A percentile compares a stretch with the other conserved stretches of the same genome.
Evolutionary conservation across 2,888 invertebrate genomes (phyloP).

Genomic region (Lapara coniferarum): DNA sequence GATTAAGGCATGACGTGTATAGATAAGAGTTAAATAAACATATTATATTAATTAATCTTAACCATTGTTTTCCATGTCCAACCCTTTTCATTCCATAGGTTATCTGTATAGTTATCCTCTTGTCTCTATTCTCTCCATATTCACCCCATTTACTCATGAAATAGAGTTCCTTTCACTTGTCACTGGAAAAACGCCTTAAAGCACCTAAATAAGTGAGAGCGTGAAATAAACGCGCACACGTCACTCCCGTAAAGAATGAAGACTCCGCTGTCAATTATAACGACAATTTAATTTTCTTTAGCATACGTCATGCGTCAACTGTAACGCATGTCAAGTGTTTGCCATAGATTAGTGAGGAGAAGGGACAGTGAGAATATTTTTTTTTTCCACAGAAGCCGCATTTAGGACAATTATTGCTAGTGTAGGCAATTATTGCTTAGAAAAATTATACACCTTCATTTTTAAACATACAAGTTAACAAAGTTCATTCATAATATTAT

Average conservation of each 20-base stretch:
- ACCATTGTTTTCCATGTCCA: too few relatives aligned
- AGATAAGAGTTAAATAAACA: too few relatives aligned
- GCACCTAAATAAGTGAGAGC: slow-evolving; percentile 29
- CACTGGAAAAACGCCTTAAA: slow-evolving; percentile 28
- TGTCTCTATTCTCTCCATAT: neutral
- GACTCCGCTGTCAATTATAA: slow-evolving; percentile 61
- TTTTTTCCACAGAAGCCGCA: slow-evolving; percentile 24
- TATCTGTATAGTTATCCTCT: too few relatives aligned
- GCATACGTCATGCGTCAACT: slow-evolving; percentile 42
- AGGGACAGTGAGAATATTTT: slow-evolving; percentile 18
- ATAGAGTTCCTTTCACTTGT: too few relatives aligned
- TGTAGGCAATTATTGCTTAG: too few relatives aligned
- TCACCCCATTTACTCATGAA: neutral
- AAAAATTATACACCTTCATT: too few relatives aligned
- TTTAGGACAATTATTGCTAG: too few relatives aligned
- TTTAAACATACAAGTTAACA: too few relatives aligned
- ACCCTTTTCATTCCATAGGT: too few relatives aligned
- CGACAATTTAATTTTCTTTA: slow-evolving; percentile 65
- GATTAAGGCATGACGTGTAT: too few relatives aligned
- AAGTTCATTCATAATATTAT: slow-evolving; percentile 34
- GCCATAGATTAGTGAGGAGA: slow-evolving; percentile 36
- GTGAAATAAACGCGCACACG: slow-evolving; percentile 25
- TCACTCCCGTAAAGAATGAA: slow-evolving; percentile 44
- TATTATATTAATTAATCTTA: too few relatives aligned
- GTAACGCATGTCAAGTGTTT: slow-evolving; percentile 45